Base-by-base conservation (phyloP, 2,113 vertebrate genomes). In the Sphaerodactylus townsendi region DNA sequence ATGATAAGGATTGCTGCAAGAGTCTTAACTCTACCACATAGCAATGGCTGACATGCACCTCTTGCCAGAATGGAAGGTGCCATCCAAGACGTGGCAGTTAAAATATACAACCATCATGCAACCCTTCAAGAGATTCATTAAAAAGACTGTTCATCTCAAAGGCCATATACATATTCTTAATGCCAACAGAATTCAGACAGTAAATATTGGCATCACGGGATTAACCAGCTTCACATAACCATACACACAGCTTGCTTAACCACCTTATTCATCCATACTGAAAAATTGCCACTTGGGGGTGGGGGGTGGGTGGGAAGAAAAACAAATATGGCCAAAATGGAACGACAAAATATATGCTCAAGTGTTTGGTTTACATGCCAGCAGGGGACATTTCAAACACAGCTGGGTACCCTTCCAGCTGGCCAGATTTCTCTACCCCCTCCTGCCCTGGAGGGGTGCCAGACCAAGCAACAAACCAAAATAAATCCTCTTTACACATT, bases 331-430 rank as follows among this genome's bases (percentile, higher is more conserved):
- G 10, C 39, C 15, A 35, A 46, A 46, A 10, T 8, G 33, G n/a
- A 71, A 35, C 59, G n/a, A 39, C 66, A 59, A 82, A 81, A 77
- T 17, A 59, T 48, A 48, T 3, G 30, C n/a, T n/a, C 62, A 30
- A 70, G 41, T 62, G 66, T 81, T 81, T 70, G 50, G 6, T 62
- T 75, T 39, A 14, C 53, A 62, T 30, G 19, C 23, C 48, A 53
- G 76, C 46, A 10, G 50, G n/a, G 48, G 64, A 17, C 48, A 76
- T 37, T 59, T 59, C 46, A 86, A 86, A 86, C 72, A 77, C 79
- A 82, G 64, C 79, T 86, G 85, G n/a, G 17, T n/a, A n/a, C 7
- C 37, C 25, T 30, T 35, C 21, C 9, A 11, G 37, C 65, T 48
- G 76, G 50, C 50, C 72, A 70, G 6, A 37, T 41, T 30, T 44